Conservation (phyloP, 2,113 vertebrate genomes). For the Paraplagusia blochii region DNA sequence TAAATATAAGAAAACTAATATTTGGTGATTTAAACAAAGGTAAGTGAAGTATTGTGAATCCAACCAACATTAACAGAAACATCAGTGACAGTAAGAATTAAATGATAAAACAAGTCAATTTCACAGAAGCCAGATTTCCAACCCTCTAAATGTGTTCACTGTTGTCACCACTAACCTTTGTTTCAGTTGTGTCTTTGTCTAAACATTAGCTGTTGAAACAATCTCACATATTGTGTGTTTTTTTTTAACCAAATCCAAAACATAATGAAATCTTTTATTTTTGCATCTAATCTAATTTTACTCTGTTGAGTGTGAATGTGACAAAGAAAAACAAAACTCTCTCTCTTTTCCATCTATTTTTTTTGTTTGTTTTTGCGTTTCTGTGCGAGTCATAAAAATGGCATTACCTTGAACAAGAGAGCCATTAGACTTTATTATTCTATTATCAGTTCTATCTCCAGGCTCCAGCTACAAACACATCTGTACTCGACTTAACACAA, state of each 20-base stretch:
- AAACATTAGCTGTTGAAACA: constrained; percentile 4
- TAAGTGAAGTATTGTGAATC: too few relatives aligned
- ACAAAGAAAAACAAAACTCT: constrained; percentile 18
- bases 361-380: constrained; percentile 27
- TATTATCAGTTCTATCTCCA: constrained; percentile 49
- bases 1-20: too few relatives aligned
- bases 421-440: constrained; percentile 51
- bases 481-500: constrained; percentile 1
- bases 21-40: too few relatives aligned
- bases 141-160: background rate
- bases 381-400: constrained; percentile 32
- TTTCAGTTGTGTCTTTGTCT: background rate
- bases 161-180: background rate
- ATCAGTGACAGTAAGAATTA: too few relatives aligned
- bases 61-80: too few relatives aligned
- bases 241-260: too few relatives aligned
- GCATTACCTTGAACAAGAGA: constrained; percentile 43
- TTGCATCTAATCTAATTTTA: background rate
- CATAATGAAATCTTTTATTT: too few relatives aligned
- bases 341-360: constrained; percentile 8
- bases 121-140: too few relatives aligned
- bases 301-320: background rate
- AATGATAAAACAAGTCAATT: too few relatives aligned
- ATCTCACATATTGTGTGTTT: background rate
- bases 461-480: constrained; percentile 29